Conservation (phyloP, 2,888 invertebrate species). For the Drosophila testacea region DNA sequence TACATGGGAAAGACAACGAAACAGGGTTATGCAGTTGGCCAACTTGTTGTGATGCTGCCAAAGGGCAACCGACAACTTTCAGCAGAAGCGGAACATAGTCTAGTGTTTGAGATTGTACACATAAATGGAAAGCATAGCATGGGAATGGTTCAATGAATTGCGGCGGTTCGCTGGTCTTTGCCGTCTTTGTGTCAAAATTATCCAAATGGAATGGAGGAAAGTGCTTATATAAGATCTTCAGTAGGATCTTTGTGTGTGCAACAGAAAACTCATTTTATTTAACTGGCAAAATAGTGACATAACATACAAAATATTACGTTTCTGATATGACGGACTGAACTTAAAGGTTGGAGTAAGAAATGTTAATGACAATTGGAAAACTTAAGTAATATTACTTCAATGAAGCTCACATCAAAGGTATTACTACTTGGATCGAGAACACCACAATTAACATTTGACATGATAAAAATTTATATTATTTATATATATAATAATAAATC, state of each 20-base stretch:
- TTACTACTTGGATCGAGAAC: too few species aligned
- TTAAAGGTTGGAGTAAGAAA: neutral
- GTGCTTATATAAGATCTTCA: slow-evolving; percentile 37
- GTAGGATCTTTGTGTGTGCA: neutral
- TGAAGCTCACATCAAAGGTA: neutral
- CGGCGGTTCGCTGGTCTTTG: slow-evolving; percentile 33
- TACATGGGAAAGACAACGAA: slow-evolving; percentile 32
- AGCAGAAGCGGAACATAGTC: slow-evolving; percentile 1
- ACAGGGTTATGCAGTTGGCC: slow-evolving; percentile 48
- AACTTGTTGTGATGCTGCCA: slow-evolving; percentile 51
- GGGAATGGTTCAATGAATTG: slow-evolving; percentile 31
- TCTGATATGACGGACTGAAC: neutral
- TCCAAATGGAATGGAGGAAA: slow-evolving; percentile 39
- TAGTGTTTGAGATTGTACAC: neutral
- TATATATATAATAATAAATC: neutral
- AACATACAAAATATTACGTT: slow-evolving; percentile 2
- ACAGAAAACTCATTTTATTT: neutral
- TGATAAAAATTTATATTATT: too few species aligned
- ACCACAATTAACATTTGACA: too few species aligned
- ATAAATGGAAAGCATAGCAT: neutral
- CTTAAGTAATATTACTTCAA: neutral
- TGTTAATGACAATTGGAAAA: neutral
- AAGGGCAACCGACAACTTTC: slow-evolving; percentile 29
- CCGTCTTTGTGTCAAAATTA: slow-evolving; percentile 32
- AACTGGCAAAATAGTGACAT: neutral